These are phyloP conservation scores for Stenurella melanura DNA, from an alignment of 2,888 invertebrate species.

Conservation along the genomic window DNA sequence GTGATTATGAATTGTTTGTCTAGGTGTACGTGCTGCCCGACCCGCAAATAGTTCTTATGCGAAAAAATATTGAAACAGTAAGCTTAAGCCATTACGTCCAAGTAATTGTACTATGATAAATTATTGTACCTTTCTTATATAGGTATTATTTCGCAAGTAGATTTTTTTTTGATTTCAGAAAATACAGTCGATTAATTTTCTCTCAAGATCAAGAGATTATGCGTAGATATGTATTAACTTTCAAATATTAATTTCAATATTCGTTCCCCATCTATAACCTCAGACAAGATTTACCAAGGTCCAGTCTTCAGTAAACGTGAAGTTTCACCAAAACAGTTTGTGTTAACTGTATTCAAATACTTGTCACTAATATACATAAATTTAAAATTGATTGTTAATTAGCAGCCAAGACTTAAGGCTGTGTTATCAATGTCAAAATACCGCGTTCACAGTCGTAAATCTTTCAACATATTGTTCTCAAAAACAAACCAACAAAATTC, in stretches of 20 bases:
- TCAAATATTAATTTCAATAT: not conserved
- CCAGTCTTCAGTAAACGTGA: no score
- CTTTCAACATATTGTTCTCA: no score
- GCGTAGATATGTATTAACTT: not conserved
- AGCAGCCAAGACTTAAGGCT: no score
- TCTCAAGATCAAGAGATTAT: not conserved
- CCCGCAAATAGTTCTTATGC: conserved; percentile 52
- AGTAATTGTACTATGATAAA: conserved; percentile 61
- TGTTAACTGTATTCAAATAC: no score
- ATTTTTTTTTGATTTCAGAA: not conserved
- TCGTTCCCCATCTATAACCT: not conserved
- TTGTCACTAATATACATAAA: no score
- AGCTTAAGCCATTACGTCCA: conserved; percentile 55
- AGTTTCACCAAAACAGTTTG: no score
- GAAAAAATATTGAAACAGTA: conserved; percentile 58
- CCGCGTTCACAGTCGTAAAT: no score
- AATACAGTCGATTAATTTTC: not conserved
- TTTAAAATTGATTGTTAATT: no score
- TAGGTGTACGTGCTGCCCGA: conserved; percentile 56
- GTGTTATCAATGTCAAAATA: no score
- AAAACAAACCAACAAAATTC: no score
- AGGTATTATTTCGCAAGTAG: conserved; percentile 20
- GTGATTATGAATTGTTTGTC: conserved; percentile 65
- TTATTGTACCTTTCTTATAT: conserved; percentile 28
- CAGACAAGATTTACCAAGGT: no score